Base-by-base conservation (phyloP, 2,797 vertebrate species). In the Dendrocincla fuliginosa region DNA sequence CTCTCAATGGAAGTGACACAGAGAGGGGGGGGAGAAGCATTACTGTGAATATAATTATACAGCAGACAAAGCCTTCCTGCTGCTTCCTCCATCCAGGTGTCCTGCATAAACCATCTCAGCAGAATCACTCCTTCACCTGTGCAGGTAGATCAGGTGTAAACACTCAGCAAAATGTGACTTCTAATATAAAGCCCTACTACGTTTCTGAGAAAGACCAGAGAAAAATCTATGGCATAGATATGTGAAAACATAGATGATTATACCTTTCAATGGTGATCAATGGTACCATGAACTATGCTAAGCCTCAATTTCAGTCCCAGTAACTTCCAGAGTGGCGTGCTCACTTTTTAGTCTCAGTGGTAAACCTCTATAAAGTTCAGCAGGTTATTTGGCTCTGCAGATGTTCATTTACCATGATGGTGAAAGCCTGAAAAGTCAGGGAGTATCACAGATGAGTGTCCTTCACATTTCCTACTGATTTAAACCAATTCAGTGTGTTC, bases 371-470 rank as follows among this genome's bases (percentile, higher is more conserved):
- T 20, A 65, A 49, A 3, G 33, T 74, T 77, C 50, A 81, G 35
- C 17, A 53, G 17, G 37, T 71, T 78, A 39, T 71, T 71, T 87
- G 16, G 4, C 13, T 87, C 42, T 76, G 53, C 15, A 73, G 28
- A 18, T 65, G 16, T 65, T 65, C 39, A 7, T 70, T 84, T 55
- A 28, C 23, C 14, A 1, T 10, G 14, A 50, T 30, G 53, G 16
- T 53, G 60, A 74, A 70, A 63, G 10, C 17, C 44, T 70, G 56
- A 77, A 47, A 83, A 80, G 17, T 20, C 5, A 6, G 11, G 18
- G 56, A 53, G 24, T 22, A 44, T 47, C 16, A 52, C 23, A 49
- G 25, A 16, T 0, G 0, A 47, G 10, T 4, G 2, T 13, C 16
- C 16, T 67, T 55, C 32, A 33, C 12, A 56, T 80, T 56, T 80